Percentiles rank a stretch among this genome's conserved stretches.
These are phyloP conservation scores for Heliconius hortense DNA, from an alignment of 2,888 invertebrate genomes.

Conservation along the genomic window DNA sequence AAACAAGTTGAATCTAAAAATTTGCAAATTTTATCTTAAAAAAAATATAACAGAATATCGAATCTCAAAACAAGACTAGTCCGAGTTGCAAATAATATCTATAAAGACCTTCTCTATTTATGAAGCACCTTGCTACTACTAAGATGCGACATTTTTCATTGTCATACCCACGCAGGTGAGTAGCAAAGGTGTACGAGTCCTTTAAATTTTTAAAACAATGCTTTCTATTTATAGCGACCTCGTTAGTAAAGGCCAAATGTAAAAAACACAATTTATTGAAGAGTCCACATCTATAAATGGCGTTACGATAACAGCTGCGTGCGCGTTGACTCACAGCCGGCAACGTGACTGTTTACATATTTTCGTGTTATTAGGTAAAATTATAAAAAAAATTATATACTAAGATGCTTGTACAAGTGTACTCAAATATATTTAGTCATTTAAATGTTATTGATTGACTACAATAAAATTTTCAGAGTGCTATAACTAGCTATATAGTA, in stretches of 20 bases:
- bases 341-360: constrained; percentile 51
- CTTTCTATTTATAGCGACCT: constrained; percentile 40
- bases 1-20: not conserved
- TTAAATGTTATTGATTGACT: not conserved
- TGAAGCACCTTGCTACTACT: not conserved
- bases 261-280: constrained; percentile 40
- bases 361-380: constrained; percentile 30
- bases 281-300: constrained; percentile 59
- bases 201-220: constrained; percentile 16
- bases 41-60: too few species aligned
- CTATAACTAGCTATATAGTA: too few species aligned
- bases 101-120: not conserved
- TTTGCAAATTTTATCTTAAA: too few species aligned
- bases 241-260: constrained; percentile 41
- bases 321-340: constrained; percentile 58
- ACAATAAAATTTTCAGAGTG: not conserved
- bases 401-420: not conserved
- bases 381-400: not conserved
- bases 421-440: not conserved
- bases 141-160: not conserved
- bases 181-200: not conserved
- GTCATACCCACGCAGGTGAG: constrained; percentile 9
- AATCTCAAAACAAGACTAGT: not conserved
- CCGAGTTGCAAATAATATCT: not conserved
- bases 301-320: constrained; percentile 56